Evolutionary conservation across 2,797 vertebrate genomes (phyloP), one percentile per base, ranked within the genome.

Genomic region (Vireo griseus): DNA sequence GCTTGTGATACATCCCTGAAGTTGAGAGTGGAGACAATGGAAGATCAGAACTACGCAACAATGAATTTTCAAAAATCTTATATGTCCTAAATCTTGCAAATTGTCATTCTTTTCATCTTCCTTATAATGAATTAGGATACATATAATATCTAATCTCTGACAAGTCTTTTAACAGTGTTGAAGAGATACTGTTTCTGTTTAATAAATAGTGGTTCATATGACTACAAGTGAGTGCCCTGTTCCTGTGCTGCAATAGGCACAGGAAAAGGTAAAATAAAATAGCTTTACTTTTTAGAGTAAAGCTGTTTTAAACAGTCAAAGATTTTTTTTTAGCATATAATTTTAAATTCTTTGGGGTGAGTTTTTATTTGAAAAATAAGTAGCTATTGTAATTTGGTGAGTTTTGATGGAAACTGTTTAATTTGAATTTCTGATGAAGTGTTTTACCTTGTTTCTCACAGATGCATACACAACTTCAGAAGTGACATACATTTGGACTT

Each of bases 381-480:
- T 92, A 35, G 44, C 26, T 91, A 5, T 80, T 51, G 35, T 54
- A 57, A 74, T 77, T 93, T 39, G 69, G 4, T 22, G 61, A 47
- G 2, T n/a, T 91, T 93, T 69, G 24, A 65, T 59, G 35, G 31
- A 50, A 25, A 13, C 5, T 76, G 54, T 37, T 81, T 86, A 28
- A 73, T 83, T 75, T 82, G 55, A 89, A 54, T 63, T 74, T 14
- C 35, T 95, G 74, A 86, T 0, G 8, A 85, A 50, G 18, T 61
- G 55, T 66, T 86, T 73, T 77, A 25, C 66, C 22, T 88, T 55
- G 16, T 84, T 91, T 90, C 15, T 90, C 91, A 51, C 97, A 99
- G 99, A 99, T 97, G 99, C 99, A 25, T 99, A 99, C 91, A 99
- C 99, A 39, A 98, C 98, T 81, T 98, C 98, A 62, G 99, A 99